Conservation (phyloP, 1,140 invertebrate species). For the Drosophila asahinai region DNA sequence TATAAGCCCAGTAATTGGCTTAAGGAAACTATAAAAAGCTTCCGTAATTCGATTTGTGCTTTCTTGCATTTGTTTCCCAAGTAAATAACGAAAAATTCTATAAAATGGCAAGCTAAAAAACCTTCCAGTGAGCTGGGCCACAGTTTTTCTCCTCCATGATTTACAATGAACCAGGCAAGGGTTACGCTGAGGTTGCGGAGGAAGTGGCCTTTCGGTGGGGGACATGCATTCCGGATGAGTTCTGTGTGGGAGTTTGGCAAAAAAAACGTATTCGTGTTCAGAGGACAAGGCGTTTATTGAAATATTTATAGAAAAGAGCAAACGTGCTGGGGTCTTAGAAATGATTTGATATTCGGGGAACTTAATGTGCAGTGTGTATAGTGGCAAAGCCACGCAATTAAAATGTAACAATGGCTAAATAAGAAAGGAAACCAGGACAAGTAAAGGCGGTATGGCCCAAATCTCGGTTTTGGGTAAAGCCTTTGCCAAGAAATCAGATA, state of each 20-base stretch:
- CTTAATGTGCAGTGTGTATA: slow-evolving; percentile 47
- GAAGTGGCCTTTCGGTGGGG: slow-evolving; percentile 8
- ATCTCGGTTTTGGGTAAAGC: background rate
- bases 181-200: slow-evolving; percentile 6
- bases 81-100: slow-evolving; percentile 66
- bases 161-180: slow-evolving; percentile 45
- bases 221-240: slow-evolving; percentile 40
- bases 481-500: background rate
- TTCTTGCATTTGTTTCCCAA: slow-evolving; percentile 12
- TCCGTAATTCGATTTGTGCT: background rate
- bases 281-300: slow-evolving; percentile 65
- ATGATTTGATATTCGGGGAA: slow-evolving; percentile 44
- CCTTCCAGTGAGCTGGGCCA: slow-evolving; percentile 13
- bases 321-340: slow-evolving; percentile 13
- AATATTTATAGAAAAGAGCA: slow-evolving; percentile 63
- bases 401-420: slow-evolving; percentile 3
- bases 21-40: background rate
- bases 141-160: slow-evolving; percentile 29
- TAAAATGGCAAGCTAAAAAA: slow-evolving; percentile 50
- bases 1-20: background rate
- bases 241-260: slow-evolving; percentile 27
- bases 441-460: background rate
- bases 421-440: background rate
- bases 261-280: slow-evolving; percentile 6
- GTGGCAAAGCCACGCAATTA: background rate